Conservation (phyloP, 1,140 invertebrate species). For the Pseudomyrmex concolor region DNA sequence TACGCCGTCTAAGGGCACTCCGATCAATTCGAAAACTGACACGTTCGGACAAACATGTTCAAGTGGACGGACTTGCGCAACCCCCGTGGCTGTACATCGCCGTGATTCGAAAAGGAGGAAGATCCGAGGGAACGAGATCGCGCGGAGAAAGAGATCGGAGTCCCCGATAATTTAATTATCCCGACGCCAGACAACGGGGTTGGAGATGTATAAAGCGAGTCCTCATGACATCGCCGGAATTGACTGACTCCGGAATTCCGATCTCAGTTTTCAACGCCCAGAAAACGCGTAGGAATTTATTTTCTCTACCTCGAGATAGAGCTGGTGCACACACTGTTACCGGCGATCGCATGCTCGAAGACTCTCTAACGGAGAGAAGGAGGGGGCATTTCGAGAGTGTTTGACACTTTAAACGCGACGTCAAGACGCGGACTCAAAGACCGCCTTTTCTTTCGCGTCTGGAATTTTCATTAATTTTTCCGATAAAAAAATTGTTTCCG, state of each 20-base stretch:
- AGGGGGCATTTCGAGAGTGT: background rate
- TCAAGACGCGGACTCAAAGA: background rate
- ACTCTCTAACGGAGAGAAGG: background rate
- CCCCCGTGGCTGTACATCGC: slow-evolving; percentile 12
- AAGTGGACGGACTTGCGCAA: background rate
- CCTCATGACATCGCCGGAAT: slow-evolving; percentile 27
- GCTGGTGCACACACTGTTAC: slow-evolving; percentile 21
- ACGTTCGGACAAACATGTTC: slow-evolving; percentile 64
- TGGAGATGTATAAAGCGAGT: slow-evolving; percentile 8
- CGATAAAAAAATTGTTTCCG: too few relatives aligned
- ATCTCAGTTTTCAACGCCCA: slow-evolving; percentile 21
- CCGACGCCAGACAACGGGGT: slow-evolving; percentile 11
- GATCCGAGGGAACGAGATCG: background rate
- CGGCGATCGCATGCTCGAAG: background rate
- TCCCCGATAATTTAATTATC: slow-evolving; percentile 70
- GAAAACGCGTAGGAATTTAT: slow-evolving; percentile 28
- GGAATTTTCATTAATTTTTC: slow-evolving; percentile 8
- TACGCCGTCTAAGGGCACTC: slow-evolving; percentile 64
- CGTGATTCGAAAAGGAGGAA: slow-evolving; percentile 15
- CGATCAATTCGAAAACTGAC: slow-evolving; percentile 72
- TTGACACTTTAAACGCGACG: slow-evolving; percentile 20
- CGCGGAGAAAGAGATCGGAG: slow-evolving; percentile 60
- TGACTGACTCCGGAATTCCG: slow-evolving; percentile 40
- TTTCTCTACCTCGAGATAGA: background rate
- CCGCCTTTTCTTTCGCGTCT: background rate